These are phyloP conservation scores for Cassiopea andromeda DNA, from an alignment of 30 jellyfish, hydroid and myxozoan species.

Conservation along the genomic window DNA sequence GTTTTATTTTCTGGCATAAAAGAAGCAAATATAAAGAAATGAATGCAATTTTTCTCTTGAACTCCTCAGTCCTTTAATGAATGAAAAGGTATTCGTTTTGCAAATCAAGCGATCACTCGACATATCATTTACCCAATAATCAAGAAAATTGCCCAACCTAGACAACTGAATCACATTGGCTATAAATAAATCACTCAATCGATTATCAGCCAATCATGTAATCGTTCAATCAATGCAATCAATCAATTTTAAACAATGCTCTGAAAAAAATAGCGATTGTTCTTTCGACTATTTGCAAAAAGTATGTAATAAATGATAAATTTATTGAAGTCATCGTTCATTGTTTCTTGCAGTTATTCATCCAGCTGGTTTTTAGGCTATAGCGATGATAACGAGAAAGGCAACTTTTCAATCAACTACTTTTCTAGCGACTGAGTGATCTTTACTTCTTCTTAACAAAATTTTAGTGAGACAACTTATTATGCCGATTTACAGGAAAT, in stretches of 20 bases:
- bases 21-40: too few relatives aligned
- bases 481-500: too few relatives aligned
- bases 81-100: not conserved
- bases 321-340: not conserved
- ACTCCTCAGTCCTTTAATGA: not conserved
- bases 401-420: slow-evolving; percentile 2
- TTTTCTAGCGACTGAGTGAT: too few relatives aligned
- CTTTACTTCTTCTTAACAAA: too few relatives aligned
- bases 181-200: not conserved
- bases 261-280: too few relatives aligned
- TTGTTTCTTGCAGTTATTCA: slow-evolving; percentile 5
- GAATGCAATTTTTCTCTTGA: not conserved
- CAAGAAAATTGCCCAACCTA: not conserved
- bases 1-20: not conserved
- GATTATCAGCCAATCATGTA: slow-evolving; percentile 1
- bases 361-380: not conserved
- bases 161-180: not conserved
- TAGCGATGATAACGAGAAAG: too few relatives aligned
- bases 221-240: slow-evolving; percentile 22
- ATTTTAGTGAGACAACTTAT: too few relatives aligned
- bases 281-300: too few relatives aligned
- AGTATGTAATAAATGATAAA: not conserved
- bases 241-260: slow-evolving; percentile 16
- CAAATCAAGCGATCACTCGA: not conserved
- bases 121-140: not conserved